Base-by-base conservation (phyloP, 2,113 vertebrate genomes). In the Laticauda colubrina region DNA sequence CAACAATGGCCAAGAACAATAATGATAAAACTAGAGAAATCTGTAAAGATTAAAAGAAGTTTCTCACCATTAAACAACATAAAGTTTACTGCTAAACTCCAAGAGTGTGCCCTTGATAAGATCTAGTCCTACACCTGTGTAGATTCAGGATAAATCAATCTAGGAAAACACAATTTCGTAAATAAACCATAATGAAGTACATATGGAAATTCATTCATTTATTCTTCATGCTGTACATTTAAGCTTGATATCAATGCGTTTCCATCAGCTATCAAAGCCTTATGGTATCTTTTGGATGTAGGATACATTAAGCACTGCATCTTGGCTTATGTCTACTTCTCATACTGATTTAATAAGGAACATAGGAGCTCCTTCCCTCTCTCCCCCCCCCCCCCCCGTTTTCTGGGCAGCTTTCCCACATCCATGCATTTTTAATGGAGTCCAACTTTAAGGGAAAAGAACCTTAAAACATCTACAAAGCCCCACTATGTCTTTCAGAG, bases 371-470 rank as follows among this genome's bases (percentile, higher is more conserved):
- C 9, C 59, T 64, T 64, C 24, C 3, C 24, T 51, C 59, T 18
- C 56, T 20, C 24, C 26, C 18, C 26, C 24, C 26, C 18, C 9
- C 20, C 15, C 26, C 18, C 15, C 59, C 7, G 7, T 61, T 90
- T 43, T 61, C 59, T 53, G 53, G 88, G 81, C 81, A 87, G 51
- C 34, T 48, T 90, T 23, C 88, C n/a, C 48, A 57, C 23, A 29
- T 39, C 29, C 9, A 90, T 87, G 26, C 59, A 92, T 94, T 89
- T 91, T 90, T 94, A 90, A 90, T 90, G 43, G 18, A 26, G 56
- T 48, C 85, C 86, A 43, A 24, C 48, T 69, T 26, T 48, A 91
- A 87, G 26, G 7, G 20, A 39, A 61, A n/a, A 61, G 39, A 88
- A 88, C 85, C 91, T 59, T 57, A 29, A 87, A 90, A 57, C 23